Percentiles rank a stretch among this genome's conserved stretches.
Evolutionary conservation across 1,140 invertebrate genomes (phyloP).

Genomic region (Pteromalus puparum): DNA sequence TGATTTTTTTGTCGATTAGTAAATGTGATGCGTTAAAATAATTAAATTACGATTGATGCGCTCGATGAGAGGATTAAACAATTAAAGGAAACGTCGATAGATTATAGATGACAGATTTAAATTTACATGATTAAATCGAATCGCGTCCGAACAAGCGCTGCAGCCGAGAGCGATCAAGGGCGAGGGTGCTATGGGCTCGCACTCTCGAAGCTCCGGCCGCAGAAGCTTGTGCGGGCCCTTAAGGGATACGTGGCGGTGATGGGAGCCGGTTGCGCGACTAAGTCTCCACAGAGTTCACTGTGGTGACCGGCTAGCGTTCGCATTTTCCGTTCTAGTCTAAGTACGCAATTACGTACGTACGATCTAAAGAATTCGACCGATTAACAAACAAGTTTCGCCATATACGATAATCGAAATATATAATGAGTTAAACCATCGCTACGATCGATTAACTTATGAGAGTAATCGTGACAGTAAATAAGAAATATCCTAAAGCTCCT

Average conservation of each 20-base stretch:
- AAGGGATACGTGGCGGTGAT: slow-evolving; percentile 66
- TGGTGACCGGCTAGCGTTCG: slow-evolving; percentile 5
- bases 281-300: slow-evolving; percentile 52
- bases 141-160: background rate
- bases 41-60: slow-evolving; percentile 6
- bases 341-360: background rate
- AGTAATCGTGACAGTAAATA: slow-evolving; percentile 40
- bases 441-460: slow-evolving; percentile 27
- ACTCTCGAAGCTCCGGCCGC: background rate
- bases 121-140: slow-evolving; percentile 40
- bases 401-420: slow-evolving; percentile 9
- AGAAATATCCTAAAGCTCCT: slow-evolving; percentile 41
- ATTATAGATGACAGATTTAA: slow-evolving; percentile 13
- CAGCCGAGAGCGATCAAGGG: background rate
- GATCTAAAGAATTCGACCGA: slow-evolving; percentile 30
- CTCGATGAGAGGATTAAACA: background rate
- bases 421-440: slow-evolving; percentile 13
- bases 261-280: slow-evolving; percentile 71
- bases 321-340: slow-evolving; percentile 30
- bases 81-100: background rate
- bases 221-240: background rate
- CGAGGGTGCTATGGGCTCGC: too few relatives aligned
- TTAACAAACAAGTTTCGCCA: slow-evolving; percentile 12
- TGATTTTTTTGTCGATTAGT: slow-evolving; percentile 19
- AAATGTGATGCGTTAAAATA: slow-evolving; percentile 16